Base-by-base conservation (phyloP, 2,888 invertebrate genomes). In the Ophion ventricosus region DNA sequence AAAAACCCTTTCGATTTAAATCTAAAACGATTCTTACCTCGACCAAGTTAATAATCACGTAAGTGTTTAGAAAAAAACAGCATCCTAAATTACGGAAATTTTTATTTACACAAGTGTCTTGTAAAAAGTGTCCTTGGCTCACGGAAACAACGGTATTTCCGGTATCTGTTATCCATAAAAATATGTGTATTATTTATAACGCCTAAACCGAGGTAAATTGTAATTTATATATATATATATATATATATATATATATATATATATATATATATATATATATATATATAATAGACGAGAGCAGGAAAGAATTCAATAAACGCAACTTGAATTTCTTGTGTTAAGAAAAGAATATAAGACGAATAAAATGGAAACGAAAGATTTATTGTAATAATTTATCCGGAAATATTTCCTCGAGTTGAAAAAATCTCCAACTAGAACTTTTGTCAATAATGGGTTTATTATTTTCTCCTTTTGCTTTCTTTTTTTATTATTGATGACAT, bases 401-500 rank as follows among this genome's bases (percentile, higher is more conserved):
- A 64, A 64, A 1, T 54, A 8, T 14, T 54, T 4, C 29, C 17
- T 25, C 43, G 4, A 25, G 25, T 26, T 61, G 25, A 26, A 59
- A 25, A 25, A 25, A 35, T 59, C 35, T 59, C 72, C 74, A 43
- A 49, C 43, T 0, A 23, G 25, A 29, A 17, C 70, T 35, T 85
- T 67, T 76, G 86, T 87, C 88, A 87, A 85, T 84, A 88, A 87
- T 90, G 86, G 88, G 87, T 64, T 92, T 91, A 90, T 90, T 90
- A 83, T 84, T 85, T 82, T 86, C 74, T 86, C 25, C n/a, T 70
- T 54, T 87, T 91, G 91, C 90, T 91, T 78, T 40, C 11, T 59
- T 70, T 59, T 70, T 78, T 74, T 63, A 63, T 75, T 66, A 91
- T 91, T 92, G 85, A 90, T 91, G 92, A 92, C 90, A 92, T 90